phyloP scores from a whole-genome alignment of 2,888 invertebrate genomes.

The Diploptera punctata region DNA sequence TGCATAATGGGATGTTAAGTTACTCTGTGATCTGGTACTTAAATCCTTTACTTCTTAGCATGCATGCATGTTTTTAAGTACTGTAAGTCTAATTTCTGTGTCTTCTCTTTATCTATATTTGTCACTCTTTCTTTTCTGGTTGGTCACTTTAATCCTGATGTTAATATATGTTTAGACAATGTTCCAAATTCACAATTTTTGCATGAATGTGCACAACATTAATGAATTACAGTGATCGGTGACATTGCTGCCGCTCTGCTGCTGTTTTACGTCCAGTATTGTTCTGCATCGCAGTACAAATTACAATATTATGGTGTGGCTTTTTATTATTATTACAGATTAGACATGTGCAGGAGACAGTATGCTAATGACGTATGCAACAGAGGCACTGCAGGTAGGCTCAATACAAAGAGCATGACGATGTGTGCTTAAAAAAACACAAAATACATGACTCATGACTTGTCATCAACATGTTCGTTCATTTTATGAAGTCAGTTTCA shows the following conservation, averaged over 20 bases:
- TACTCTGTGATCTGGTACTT: no score
- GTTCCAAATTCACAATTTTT: no score
- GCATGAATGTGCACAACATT: neutral
- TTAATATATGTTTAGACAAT: no score
- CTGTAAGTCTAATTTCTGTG: no score
- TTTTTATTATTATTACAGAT: constrained; percentile 73
- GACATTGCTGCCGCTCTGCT: neutral
- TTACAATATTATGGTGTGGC: constrained; percentile 26
- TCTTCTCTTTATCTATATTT: no score
- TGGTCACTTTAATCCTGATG: no score
- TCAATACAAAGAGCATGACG: constrained; percentile 5
- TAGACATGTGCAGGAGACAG: constrained; percentile 98
- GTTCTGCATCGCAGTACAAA: neutral
- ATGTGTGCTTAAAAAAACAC: neutral
- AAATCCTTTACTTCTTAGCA: no score
- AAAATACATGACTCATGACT: constrained; percentile 6
- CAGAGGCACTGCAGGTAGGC: constrained; percentile 97
- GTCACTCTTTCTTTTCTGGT: no score
- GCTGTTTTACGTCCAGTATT: neutral
- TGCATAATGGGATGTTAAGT: no score
- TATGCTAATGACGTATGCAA: constrained; percentile 95
- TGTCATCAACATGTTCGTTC: neutral
- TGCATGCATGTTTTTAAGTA: no score
- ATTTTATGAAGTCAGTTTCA: no score
- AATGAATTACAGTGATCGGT: neutral